Conservation (phyloP, 2,797 vertebrate species). For the Scomberomorus guttatus region DNA sequence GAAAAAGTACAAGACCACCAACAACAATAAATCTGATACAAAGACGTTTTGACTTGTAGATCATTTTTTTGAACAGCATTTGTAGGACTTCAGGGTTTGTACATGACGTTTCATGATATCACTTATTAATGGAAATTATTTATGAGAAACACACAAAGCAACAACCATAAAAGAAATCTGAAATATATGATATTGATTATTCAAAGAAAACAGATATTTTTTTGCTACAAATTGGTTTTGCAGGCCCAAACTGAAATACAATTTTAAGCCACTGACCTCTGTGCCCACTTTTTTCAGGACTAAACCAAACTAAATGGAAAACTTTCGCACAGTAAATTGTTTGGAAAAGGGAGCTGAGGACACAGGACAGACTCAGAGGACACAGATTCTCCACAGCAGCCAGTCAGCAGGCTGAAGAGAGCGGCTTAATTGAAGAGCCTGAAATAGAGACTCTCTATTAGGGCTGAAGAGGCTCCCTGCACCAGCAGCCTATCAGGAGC, state of each 20-base stretch:
- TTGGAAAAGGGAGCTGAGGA: slow-evolving; percentile 46
- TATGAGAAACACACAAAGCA: neutral
- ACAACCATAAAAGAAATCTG: neutral
- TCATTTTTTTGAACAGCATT: slow-evolving; percentile 11
- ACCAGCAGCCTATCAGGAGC: slow-evolving; percentile 62
- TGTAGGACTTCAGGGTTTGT: neutral
- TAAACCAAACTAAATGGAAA: slow-evolving; percentile 28
- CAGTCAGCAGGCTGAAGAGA: slow-evolving; percentile 65
- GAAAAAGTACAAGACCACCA: slow-evolving; percentile 32
- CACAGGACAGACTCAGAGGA: slow-evolving; percentile 46
- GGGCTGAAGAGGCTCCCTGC: slow-evolving; percentile 63
- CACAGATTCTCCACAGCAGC: slow-evolving; percentile 61
- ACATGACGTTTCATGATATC: neutral
- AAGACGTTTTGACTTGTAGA: slow-evolving; percentile 18
- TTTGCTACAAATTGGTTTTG: neutral
- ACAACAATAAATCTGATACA: slow-evolving; percentile 45
- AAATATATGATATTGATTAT: neutral
- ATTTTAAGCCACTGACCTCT: neutral
- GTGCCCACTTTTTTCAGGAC: neutral
- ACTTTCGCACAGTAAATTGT: slow-evolving; percentile 10
- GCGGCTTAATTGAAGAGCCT: slow-evolving; percentile 78
- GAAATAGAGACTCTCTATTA: slow-evolving; percentile 80
- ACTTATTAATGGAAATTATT: neutral
- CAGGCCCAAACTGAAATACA: neutral
- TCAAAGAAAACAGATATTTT: neutral